Conservation (phyloP, 2,888 invertebrate species). For the Caenorhabditis doughertyi region DNA sequence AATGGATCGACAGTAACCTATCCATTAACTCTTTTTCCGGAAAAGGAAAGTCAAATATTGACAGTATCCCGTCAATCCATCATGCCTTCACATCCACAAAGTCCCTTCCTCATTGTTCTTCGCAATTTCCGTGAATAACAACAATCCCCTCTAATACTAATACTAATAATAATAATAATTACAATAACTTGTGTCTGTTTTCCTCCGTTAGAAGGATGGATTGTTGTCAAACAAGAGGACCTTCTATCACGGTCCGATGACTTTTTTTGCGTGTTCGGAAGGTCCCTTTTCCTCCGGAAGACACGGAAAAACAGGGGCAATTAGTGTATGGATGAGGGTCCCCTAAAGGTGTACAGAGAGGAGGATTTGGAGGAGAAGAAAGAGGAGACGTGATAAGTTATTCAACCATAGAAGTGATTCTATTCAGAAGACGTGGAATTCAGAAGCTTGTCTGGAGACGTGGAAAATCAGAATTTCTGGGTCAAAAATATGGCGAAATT, state of each 20-base stretch:
- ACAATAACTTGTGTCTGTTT: conserved; percentile 42
- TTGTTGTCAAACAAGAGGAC: not conserved
- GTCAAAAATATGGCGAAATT: no score
- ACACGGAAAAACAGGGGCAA: not conserved
- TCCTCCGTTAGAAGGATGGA: conserved; percentile 4
- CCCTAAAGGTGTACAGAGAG: no score
- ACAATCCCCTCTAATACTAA: conserved; percentile 2
- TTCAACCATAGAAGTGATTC: not conserved
- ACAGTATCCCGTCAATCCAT: no score
- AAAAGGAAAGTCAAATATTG: not conserved
- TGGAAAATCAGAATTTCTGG: no score
- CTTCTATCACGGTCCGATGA: conserved; percentile 52
- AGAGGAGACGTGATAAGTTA: not conserved
- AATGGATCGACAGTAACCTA: no score
- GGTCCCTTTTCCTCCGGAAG: conserved; percentile 1
- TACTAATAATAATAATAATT: conserved; percentile 19
- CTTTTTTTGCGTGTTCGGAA: conserved; percentile 3
- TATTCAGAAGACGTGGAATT: conserved; percentile 1
- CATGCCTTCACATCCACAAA: no score
- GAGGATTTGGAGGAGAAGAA: no score
- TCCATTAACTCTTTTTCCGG: no score
- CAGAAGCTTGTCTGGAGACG: no score
- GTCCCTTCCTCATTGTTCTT: not conserved
- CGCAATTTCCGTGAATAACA: not conserved
- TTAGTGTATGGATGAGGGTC: no score